These are phyloP conservation scores for Apodemia hepburni DNA, from an alignment of 2,888 invertebrate genomes.

Conservation along the genomic window DNA sequence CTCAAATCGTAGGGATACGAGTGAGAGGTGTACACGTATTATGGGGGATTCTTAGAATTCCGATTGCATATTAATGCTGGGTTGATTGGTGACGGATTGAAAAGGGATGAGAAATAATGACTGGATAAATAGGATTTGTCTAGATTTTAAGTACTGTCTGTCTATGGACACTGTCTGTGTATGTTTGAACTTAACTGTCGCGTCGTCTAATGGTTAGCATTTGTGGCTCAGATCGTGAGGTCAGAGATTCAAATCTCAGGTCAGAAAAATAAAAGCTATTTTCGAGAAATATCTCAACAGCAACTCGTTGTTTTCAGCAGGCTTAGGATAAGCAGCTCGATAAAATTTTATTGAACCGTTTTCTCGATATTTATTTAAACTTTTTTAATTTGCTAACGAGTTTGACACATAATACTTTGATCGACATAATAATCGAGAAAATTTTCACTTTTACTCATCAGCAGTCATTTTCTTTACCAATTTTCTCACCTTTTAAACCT, in stretches of 20 bases:
- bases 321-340: too few relatives aligned
- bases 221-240: neutral
- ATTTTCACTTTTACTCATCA: too few relatives aligned
- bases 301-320: too few relatives aligned
- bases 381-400: too few relatives aligned
- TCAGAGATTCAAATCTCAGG: neutral
- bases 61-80: conserved; percentile 37
- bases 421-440: too few relatives aligned
- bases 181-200: neutral
- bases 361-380: too few relatives aligned
- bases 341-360: too few relatives aligned
- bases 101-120: conserved; percentile 28
- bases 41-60: conserved; percentile 34
- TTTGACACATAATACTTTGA: too few relatives aligned
- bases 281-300: too few relatives aligned
- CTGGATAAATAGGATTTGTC: conserved; percentile 25
- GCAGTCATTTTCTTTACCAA: too few relatives aligned
- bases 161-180: neutral
- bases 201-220: neutral
- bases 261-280: too few relatives aligned
- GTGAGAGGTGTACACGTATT: conserved; percentile 36
- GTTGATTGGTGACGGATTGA: conserved; percentile 37
- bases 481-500: too few relatives aligned
- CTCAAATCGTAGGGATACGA: conserved; percentile 41
- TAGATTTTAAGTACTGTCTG: neutral